Percentiles rank a stretch among this genome's conserved stretches.
Conservation (phyloP, 2,888 invertebrate genomes). For the Leptodirus hochenwartii region DNA sequence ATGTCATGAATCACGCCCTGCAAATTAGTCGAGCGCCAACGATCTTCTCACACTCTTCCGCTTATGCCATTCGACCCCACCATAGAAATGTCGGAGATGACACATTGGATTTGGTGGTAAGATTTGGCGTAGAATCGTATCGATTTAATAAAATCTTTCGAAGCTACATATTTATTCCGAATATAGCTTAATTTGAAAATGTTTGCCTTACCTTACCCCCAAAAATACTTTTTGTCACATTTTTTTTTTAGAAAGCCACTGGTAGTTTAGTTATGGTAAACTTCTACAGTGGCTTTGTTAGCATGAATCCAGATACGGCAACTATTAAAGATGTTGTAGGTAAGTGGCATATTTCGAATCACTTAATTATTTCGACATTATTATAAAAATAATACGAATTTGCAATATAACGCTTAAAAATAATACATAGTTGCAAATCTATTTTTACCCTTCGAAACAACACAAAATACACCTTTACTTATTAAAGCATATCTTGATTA, state of each 20-base stretch:
- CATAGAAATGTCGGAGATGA: conserved; percentile 40
- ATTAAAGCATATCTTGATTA: too few species aligned
- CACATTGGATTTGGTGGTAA: conserved; percentile 31
- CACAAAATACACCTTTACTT: too few species aligned
- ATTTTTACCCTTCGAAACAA: too few species aligned
- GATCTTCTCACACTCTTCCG: conserved; percentile 42
- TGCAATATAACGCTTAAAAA: too few species aligned
- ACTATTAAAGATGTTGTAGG: conserved; percentile 46
- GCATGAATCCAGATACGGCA: conserved; percentile 24
- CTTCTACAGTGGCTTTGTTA: conserved; percentile 42
- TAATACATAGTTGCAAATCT: too few species aligned
- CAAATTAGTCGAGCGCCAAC: conserved; percentile 33
- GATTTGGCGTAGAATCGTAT: too few species aligned
- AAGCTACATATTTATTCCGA: not conserved
- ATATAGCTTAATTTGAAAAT: too few species aligned
- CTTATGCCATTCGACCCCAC: conserved; percentile 30
- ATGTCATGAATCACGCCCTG: conserved; percentile 36
- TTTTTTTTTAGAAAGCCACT: conserved; percentile 38
- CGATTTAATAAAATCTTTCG: not conserved
- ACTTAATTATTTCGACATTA: too few species aligned
- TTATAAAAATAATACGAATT: too few species aligned
- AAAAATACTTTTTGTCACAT: conserved; percentile 2
- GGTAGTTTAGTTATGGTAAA: conserved; percentile 57
- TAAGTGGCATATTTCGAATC: conserved; percentile 21
- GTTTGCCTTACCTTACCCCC: too few species aligned